Percentiles rank a stretch among this genome's conserved stretches.
Conservation (phyloP, 1,140 invertebrate species). For the Saccostrea echinata region DNA sequence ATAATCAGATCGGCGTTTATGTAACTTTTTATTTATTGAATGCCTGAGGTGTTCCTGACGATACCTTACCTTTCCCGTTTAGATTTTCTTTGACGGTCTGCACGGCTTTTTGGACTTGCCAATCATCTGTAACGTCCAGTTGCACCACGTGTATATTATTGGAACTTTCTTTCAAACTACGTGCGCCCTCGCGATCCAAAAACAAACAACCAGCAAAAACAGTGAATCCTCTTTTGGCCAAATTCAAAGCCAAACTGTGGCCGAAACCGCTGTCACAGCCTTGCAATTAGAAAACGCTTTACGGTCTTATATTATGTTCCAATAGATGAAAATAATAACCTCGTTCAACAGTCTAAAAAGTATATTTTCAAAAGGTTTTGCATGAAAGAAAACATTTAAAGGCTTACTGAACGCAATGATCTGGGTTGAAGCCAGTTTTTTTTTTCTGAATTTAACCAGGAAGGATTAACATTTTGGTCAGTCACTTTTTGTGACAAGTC, state of each 20-base stretch:
- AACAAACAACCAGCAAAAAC: constrained; percentile 86
- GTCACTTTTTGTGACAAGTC: too few species aligned
- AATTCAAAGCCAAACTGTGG: constrained; percentile 75
- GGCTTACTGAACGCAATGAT: not conserved
- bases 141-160: constrained; percentile 71
- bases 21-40: not conserved
- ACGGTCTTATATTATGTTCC: too few species aligned
- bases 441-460: not conserved
- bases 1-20: not conserved
- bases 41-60: too few species aligned
- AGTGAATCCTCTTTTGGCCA: constrained; percentile 78
- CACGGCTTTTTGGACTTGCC: constrained; percentile 68
- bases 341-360: too few species aligned
- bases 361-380: too few species aligned
- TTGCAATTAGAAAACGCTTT: constrained; percentile 50
- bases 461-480: not conserved
- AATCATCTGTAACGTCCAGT: constrained; percentile 74
- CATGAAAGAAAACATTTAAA: not conserved
- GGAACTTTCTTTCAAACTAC: constrained; percentile 72
- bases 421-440: not conserved
- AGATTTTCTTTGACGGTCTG: constrained; percentile 70
- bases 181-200: constrained; percentile 80
- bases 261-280: constrained; percentile 77
- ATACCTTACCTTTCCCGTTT: constrained; percentile 64
- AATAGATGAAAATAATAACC: too few species aligned